Evolutionary conservation across 2,113 vertebrate species (phyloP).

Genomic region (Agelaius phoeniceus): DNA sequence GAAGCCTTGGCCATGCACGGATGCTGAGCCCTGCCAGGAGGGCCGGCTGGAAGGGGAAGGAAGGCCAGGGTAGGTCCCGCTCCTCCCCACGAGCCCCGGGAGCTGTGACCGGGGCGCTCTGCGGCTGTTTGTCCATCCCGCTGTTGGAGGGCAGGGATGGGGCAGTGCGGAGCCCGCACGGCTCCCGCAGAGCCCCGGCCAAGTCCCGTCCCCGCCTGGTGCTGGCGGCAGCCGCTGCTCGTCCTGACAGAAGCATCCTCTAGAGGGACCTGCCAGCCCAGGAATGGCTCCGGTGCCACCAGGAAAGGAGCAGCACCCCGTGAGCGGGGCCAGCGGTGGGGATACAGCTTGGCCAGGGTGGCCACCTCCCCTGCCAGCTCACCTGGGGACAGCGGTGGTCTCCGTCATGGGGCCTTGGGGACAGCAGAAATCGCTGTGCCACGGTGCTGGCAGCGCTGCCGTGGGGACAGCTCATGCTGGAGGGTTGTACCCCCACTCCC

Average conservation of each 20-base stretch:
- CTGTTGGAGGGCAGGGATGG: rapidly evolving
- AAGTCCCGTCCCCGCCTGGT: rapidly evolving
- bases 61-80: background rate
- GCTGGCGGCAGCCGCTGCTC: background rate
- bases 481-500: background rate
- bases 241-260: background rate
- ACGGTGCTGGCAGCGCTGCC: rapidly evolving
- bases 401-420: background rate
- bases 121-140: rapidly evolving
- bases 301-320: background rate
- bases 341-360: rapidly evolving
- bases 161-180: background rate
- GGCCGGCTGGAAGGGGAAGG: background rate
- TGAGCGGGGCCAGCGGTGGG: background rate
- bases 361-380: background rate
- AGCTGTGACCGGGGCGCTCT: rapidly evolving
- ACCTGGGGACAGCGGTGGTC: background rate
- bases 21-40: rapidly evolving
- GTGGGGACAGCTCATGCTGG: background rate
- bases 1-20: rapidly evolving
- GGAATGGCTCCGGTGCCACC: background rate
- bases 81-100: rapidly evolving
- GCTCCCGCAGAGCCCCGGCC: rapidly evolving
- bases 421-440: background rate
- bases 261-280: constrained; percentile 48